Evolutionary conservation across 2,113 vertebrate genomes (phyloP).

Genomic region (Neoarius graeffei): DNA sequence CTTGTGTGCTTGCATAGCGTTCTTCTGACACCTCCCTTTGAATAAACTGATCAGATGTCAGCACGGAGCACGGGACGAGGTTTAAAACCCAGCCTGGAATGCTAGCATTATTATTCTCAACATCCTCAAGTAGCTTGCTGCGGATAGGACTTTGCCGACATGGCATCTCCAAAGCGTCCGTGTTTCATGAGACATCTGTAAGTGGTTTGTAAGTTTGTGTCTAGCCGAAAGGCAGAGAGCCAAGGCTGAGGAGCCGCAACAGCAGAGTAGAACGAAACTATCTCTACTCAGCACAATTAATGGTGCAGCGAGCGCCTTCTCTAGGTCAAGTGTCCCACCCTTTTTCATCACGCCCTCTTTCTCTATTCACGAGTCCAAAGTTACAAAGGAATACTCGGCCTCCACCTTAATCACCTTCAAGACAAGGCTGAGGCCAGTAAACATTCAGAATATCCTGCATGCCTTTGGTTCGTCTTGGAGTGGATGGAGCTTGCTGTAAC

Average conservation of each 20-base stretch:
- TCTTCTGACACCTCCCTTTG: slow-evolving; percentile 25
- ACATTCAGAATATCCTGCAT: slow-evolving; percentile 16
- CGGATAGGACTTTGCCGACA: background rate
- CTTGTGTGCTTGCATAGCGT: background rate
- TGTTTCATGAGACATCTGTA: slow-evolving; percentile 43
- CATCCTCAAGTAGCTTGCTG: background rate
- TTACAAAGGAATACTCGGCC: background rate
- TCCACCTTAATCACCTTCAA: background rate
- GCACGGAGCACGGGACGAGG: background rate
- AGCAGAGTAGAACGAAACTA: slow-evolving; percentile 36
- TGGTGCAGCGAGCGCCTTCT: slow-evolving; percentile 36
- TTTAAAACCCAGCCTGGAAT: background rate
- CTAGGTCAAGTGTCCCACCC: slow-evolving; percentile 17
- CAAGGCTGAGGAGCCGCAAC: slow-evolving; percentile 14
- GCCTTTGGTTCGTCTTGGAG: slow-evolving; percentile 5
- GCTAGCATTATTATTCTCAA: background rate
- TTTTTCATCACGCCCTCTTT: background rate
- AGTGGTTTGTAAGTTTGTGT: slow-evolving; percentile 38
- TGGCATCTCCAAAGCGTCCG: slow-evolving; percentile 1
- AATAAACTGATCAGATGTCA: slow-evolving; percentile 32
- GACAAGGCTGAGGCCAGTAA: background rate
- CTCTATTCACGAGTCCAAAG: background rate
- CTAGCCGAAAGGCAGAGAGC: slow-evolving; percentile 18
- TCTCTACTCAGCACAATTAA: slow-evolving; percentile 43
- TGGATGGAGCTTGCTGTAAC: background rate